A percentile compares a stretch with the other conserved stretches of the same genome.
phyloP scores from a whole-genome alignment of 1,140 invertebrate species.

The Orius insidiosus region DNA sequence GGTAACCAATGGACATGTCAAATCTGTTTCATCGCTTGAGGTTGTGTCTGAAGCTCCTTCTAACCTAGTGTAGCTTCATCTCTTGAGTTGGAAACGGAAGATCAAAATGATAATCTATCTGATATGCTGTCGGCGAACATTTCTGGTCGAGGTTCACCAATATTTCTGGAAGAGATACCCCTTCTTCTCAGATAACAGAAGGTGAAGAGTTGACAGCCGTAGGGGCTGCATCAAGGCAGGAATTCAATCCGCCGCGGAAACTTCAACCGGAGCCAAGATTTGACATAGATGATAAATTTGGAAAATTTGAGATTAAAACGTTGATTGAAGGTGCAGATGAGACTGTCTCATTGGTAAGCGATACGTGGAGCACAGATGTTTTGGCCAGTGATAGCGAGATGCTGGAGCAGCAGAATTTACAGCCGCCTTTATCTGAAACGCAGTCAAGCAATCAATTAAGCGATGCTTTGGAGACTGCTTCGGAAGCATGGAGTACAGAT shows the following conservation, averaged over 20 bases:
- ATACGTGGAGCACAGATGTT: slow-evolving; percentile 96
- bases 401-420: slow-evolving; percentile 37
- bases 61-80: slow-evolving; percentile 86
- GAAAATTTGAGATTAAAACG: slow-evolving; percentile 92
- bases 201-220: slow-evolving; percentile 42
- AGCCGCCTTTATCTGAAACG: slow-evolving; percentile 20
- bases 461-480: slow-evolving; percentile 77
- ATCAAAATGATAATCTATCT: slow-evolving; percentile 79
- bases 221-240: slow-evolving; percentile 17
- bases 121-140: slow-evolving; percentile 88
- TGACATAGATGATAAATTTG: slow-evolving; percentile 97
- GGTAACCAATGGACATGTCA: slow-evolving; percentile 18
- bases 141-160: slow-evolving; percentile 70
- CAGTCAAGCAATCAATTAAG: slow-evolving; percentile 22
- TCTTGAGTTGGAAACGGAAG: slow-evolving; percentile 63
- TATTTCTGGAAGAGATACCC: slow-evolving; percentile 86
- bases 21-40: slow-evolving; percentile 36
- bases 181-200: slow-evolving; percentile 76
- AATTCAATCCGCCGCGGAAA: slow-evolving; percentile 24
- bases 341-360: slow-evolving; percentile 85
- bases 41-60: slow-evolving; percentile 87
- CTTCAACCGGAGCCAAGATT: slow-evolving; percentile 42
- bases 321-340: slow-evolving; percentile 66
- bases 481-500: slow-evolving; percentile 95
- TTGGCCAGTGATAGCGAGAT: slow-evolving; percentile 87